These are phyloP conservation scores for Epizoanthus ramosus DNA, from an alignment of 92 coral and sea anemone species.

Conservation along the genomic window DNA sequence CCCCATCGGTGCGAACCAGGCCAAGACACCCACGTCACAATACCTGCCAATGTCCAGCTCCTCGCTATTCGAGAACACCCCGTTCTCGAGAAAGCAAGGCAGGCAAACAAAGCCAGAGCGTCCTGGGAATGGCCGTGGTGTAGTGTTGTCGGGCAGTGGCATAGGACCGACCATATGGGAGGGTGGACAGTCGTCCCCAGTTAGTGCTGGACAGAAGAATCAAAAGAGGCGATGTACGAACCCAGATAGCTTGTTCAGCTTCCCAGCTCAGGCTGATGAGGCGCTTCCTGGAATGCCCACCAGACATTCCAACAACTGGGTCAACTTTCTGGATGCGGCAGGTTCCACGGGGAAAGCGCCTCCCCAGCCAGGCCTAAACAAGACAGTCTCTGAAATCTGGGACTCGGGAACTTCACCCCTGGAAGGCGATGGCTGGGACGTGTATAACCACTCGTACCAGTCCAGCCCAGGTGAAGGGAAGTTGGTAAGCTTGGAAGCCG, in stretches of 20 bases:
- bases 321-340: constrained; percentile 89
- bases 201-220: constrained; percentile 40
- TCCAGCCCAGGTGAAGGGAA: constrained; percentile 26
- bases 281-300: constrained; percentile 65
- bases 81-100: constrained; percentile 47
- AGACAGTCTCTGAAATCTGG: constrained; percentile 98
- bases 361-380: constrained; percentile 64
- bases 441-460: constrained; percentile 47
- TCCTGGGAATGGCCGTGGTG: constrained; percentile 19
- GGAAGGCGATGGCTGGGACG: constrained; percentile 92
- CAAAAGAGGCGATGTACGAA: constrained; percentile 56
- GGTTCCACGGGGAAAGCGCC: constrained; percentile 57
- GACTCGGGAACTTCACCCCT: constrained; percentile 79
- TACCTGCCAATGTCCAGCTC: constrained; percentile 56
- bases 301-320: constrained; percentile 91
- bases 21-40: constrained; percentile 42
- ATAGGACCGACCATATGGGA: constrained; percentile 40
- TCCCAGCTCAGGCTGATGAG: constrained; percentile 57
- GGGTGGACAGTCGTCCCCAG: constrained; percentile 28
- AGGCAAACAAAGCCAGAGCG: constrained; percentile 31
- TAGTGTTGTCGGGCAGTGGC: background rate
- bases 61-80: constrained; percentile 70
- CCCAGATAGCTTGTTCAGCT: constrained; percentile 80
- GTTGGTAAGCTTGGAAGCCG: constrained; percentile 48
- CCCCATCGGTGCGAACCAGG: constrained; percentile 45